Conservation (phyloP, 1,140 invertebrate genomes). For the Tetragonula clypearis region DNA sequence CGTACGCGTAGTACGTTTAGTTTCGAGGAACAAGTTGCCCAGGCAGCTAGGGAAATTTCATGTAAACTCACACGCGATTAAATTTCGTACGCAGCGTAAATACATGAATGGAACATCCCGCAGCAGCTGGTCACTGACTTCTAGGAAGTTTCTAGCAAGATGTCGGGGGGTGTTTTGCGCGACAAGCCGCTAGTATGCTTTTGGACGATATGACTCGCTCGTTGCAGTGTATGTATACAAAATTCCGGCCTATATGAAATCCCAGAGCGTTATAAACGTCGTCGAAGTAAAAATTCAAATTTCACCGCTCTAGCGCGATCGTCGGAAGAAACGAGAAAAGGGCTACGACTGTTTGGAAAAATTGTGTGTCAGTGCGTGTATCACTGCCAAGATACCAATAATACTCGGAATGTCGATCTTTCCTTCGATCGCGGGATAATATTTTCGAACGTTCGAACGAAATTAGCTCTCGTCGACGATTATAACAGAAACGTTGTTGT, state of each 20-base stretch:
- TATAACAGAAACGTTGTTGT: conserved; percentile 9
- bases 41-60: conserved; percentile 15
- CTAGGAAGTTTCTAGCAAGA: conserved; percentile 76
- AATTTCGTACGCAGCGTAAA: conserved; percentile 3
- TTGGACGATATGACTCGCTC: conserved; percentile 75
- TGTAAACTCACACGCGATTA: not conserved
- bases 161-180: conserved; percentile 79
- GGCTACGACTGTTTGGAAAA: conserved; percentile 41
- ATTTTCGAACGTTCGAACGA: conserved; percentile 23
- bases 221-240: conserved; percentile 65
- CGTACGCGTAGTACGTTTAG: not conserved
- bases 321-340: conserved; percentile 5
- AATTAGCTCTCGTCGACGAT: not conserved
- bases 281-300: conserved; percentile 24
- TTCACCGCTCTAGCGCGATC: not conserved
- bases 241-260: conserved; percentile 74
- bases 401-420: conserved; percentile 37
- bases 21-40: not conserved
- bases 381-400: conserved; percentile 62
- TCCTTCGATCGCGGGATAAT: conserved; percentile 16
- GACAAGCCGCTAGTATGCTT: conserved; percentile 71
- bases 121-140: conserved; percentile 62
- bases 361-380: conserved; percentile 60
- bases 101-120: conserved; percentile 50
- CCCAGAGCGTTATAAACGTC: conserved; percentile 51